These are phyloP conservation scores for Gulo gulo DNA, from an alignment of 2,113 vertebrate species.

Conservation along the genomic window DNA sequence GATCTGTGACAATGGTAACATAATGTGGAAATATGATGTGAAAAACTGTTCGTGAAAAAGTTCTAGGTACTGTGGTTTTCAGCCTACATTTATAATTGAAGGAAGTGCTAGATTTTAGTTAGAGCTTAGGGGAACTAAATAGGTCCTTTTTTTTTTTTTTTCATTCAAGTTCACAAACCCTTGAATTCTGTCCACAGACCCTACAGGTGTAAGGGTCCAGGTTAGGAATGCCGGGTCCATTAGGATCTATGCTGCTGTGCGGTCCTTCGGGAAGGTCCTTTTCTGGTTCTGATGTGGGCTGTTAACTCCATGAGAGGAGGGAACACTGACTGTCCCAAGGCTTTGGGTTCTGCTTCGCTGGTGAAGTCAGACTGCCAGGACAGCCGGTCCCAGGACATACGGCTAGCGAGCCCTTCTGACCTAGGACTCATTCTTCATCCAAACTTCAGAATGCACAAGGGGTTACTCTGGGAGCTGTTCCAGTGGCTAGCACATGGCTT, in stretches of 20 bases:
- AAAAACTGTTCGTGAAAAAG: background rate
- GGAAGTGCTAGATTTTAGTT: background rate
- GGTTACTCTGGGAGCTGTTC: background rate
- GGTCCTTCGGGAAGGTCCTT: background rate
- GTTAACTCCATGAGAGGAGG: background rate
- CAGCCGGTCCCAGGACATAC: background rate
- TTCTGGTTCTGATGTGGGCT: background rate
- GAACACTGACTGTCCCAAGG: background rate
- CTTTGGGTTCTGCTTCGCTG: background rate
- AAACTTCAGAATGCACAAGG: background rate
- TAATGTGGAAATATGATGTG: background rate
- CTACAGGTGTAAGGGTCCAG: background rate
- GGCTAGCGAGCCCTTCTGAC: background rate
- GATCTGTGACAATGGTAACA: background rate
- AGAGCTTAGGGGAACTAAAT: background rate
- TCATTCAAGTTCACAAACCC: background rate
- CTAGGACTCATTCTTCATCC: background rate
- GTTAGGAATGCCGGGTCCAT: background rate
- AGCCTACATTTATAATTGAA: background rate
- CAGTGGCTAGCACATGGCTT: background rate
- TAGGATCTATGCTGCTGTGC: background rate
- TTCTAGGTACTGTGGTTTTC: background rate
- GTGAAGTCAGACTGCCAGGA: background rate
- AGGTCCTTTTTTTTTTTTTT: background rate
- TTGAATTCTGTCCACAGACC: background rate